Conservation (phyloP, 2,888 invertebrate genomes). For the Gortyna flavago region DNA sequence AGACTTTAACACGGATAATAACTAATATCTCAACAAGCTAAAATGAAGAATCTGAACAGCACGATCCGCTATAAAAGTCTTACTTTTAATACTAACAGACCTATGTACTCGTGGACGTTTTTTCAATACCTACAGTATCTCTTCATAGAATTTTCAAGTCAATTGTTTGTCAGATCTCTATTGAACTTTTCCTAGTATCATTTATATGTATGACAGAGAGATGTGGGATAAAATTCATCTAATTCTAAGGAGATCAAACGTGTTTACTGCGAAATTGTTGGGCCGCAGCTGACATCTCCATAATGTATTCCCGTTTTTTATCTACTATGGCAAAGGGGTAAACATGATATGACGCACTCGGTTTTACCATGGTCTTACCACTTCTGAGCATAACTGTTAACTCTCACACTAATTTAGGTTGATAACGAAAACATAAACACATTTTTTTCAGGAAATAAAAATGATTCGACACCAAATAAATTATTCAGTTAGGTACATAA, state of each 20-base stretch:
- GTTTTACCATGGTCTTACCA: constrained; percentile 1
- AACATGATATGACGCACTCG: constrained; percentile 3
- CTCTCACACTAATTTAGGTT: constrained; percentile 10
- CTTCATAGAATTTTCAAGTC: not conserved
- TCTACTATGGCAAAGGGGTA: not conserved
- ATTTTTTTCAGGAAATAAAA: constrained; percentile 17
- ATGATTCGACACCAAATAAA: not conserved
- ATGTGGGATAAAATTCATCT: not conserved
- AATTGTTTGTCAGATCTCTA: not conserved
- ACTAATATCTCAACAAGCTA: not conserved
- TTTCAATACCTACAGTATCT: not conserved
- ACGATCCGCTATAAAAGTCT: constrained; percentile 26
- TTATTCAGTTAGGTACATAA: not conserved
- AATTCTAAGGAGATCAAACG: not conserved
- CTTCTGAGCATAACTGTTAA: not conserved
- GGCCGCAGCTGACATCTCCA: not conserved
- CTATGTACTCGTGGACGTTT: not conserved
- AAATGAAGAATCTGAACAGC: not conserved
- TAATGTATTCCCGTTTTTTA: not conserved
- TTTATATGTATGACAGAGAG: not conserved
- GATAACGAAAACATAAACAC: constrained; percentile 7
- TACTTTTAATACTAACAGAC: not conserved
- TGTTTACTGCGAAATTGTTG: constrained; percentile 17
- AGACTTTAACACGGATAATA: too few relatives aligned
- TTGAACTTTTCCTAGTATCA: not conserved